These are phyloP conservation scores for Eutolmus rufibarbis DNA, from an alignment of 2,888 invertebrate genomes.

Conservation along the genomic window DNA sequence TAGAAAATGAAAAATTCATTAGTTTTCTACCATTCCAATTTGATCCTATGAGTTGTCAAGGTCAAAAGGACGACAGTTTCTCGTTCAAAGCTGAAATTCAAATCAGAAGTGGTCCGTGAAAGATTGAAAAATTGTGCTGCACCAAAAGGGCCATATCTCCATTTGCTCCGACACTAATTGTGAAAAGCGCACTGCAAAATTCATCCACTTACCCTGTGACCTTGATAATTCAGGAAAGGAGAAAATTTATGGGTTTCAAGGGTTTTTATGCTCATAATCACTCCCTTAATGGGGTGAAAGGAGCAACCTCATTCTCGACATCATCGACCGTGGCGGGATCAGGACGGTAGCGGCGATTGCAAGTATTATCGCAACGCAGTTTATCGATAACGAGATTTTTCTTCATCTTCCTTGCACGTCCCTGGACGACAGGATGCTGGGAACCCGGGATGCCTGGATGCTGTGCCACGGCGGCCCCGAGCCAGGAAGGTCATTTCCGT, in stretches of 20 bases:
- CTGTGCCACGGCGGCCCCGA: neutral
- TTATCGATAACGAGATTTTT: constrained; percentile 10
- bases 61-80: neutral
- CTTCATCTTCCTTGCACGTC: neutral
- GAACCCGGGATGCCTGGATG: neutral
- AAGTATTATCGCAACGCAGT: neutral
- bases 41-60: neutral
- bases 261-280: neutral
- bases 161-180: neutral
- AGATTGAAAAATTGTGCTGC: neutral
- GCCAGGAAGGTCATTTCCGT: neutral
- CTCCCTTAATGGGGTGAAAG: neutral
- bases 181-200: neutral
- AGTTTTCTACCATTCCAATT: neutral
- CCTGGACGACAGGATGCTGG: neutral
- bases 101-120: neutral
- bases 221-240: neutral
- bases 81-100: neutral
- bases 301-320: neutral
- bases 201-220: neutral
- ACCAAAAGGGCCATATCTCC: neutral
- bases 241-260: neutral
- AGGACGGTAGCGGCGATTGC: neutral
- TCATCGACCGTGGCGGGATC: neutral
- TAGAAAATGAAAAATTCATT: neutral